These are phyloP conservation scores for Aleiodes sp. DNA, from an alignment of 1,140 invertebrate species.

Conservation along the genomic window DNA sequence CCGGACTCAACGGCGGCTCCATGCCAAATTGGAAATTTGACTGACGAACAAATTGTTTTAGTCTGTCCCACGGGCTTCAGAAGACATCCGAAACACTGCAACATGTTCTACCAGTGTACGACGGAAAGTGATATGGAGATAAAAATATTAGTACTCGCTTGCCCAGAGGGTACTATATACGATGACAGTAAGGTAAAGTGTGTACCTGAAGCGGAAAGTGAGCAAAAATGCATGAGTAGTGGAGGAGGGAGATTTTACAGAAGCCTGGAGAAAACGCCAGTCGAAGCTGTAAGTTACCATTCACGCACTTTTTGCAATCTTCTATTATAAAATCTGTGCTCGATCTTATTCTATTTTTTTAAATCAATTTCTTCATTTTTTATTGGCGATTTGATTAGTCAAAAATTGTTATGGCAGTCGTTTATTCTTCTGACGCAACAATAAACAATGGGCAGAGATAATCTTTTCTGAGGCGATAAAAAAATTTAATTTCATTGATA, in stretches of 20 bases:
- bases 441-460: too few relatives aligned
- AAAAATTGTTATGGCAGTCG: too few relatives aligned
- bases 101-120: constrained; percentile 85
- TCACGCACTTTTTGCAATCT: too few relatives aligned
- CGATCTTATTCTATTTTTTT: too few relatives aligned
- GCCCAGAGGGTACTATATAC: constrained; percentile 79
- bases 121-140: constrained; percentile 72
- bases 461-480: too few relatives aligned
- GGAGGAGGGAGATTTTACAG: constrained; percentile 68
- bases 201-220: constrained; percentile 69
- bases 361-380: too few relatives aligned
- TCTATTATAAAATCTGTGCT: too few relatives aligned
- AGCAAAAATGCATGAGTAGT: constrained; percentile 68
- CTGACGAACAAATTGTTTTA: constrained; percentile 74
- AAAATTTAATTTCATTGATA: too few relatives aligned
- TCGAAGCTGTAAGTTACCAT: constrained; percentile 69
- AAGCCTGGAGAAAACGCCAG: constrained; percentile 64
- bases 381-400: too few relatives aligned
- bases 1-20: constrained; percentile 38
- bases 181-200: constrained; percentile 79
- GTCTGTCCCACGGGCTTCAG: constrained; percentile 84
- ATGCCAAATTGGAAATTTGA: constrained; percentile 55
- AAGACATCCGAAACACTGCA: constrained; percentile 84
- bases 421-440: too few relatives aligned
- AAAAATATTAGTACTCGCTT: constrained; percentile 77